These are phyloP conservation scores for Xenus cinereus DNA, from an alignment of 2,113 vertebrate genomes.

Conservation along the genomic window DNA sequence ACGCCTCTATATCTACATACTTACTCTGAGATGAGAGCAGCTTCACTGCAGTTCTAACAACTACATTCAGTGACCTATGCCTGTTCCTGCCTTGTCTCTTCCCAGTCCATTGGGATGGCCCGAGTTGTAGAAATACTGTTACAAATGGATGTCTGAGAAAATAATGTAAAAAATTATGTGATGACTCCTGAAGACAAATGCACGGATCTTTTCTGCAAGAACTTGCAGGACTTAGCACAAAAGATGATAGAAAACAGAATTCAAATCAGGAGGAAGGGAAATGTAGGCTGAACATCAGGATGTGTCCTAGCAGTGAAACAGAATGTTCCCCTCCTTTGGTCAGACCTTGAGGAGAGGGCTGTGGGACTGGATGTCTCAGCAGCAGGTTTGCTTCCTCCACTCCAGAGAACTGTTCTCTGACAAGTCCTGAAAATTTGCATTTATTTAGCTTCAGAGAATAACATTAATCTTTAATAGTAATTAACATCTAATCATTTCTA, in stretches of 20 bases:
- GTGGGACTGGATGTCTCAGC: background rate
- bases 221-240: background rate
- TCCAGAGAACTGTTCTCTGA: background rate
- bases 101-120: background rate
- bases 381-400: background rate
- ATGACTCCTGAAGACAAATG: background rate
- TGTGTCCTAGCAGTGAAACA: background rate
- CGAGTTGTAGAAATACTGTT: background rate
- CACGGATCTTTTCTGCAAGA: background rate
- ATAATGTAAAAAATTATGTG: background rate
- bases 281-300: background rate
- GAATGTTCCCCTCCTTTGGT: background rate
- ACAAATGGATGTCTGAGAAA: background rate
- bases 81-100: background rate
- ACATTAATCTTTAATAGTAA: background rate
- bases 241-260: background rate
- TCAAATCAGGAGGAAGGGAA: background rate
- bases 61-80: background rate
- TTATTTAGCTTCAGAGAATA: background rate
- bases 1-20: background rate
- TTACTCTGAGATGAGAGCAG: background rate
- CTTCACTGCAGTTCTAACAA: background rate
- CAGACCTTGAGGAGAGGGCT: background rate
- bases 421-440: background rate
- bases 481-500: background rate